Evolutionary conservation across 2,113 vertebrate genomes (phyloP), one percentile per base, ranked within the genome.

Genomic region (Podarcis raffonei): DNA sequence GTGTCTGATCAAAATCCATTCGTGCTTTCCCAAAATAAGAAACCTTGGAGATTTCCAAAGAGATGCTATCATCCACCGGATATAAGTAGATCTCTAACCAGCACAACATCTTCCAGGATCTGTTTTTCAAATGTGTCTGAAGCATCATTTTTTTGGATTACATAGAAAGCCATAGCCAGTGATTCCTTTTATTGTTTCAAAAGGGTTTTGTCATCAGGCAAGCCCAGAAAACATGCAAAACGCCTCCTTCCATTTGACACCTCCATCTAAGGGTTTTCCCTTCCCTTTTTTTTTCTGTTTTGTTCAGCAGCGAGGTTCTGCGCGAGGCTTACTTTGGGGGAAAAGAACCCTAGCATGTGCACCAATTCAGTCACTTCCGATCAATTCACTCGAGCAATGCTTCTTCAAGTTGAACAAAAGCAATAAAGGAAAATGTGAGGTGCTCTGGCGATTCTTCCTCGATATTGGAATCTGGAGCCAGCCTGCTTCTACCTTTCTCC

Each of bases 311-410:
- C 15, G 22, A 15, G 11, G 9, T 37, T 82, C 59, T 66, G 23
- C 16, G 3, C 5, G 7, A 35, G 32, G 57, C n/a, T 62, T 62
- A 35, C 39, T 16, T 66, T 11, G 6, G 81, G 68, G 66, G 66
- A 30, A 48, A 48, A 48, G 9, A 53, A 11, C 2, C 48, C 2
- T 25, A 68, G 35, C 42, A 65, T 39, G 65, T 69, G 81, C 68
- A 69, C 62, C 65, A 39, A 83, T 83, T 83, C 81, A 69, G 65
- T 83, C 81, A 83, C 65, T 39, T 83, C 68, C 65, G 39, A 69
- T 82, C 65, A 59, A 82, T 82, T 39, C 59, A 35, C 22, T 5
- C 20, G 7, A 65, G 81, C 22, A 39, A 16, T 39, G 25, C 65
- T 83, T 23, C 25, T 83, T 83, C 65, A 32, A 65, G 53, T 59